Conservation (phyloP, 1,140 invertebrate genomes). For the Trypoxylus dichotomus region DNA sequence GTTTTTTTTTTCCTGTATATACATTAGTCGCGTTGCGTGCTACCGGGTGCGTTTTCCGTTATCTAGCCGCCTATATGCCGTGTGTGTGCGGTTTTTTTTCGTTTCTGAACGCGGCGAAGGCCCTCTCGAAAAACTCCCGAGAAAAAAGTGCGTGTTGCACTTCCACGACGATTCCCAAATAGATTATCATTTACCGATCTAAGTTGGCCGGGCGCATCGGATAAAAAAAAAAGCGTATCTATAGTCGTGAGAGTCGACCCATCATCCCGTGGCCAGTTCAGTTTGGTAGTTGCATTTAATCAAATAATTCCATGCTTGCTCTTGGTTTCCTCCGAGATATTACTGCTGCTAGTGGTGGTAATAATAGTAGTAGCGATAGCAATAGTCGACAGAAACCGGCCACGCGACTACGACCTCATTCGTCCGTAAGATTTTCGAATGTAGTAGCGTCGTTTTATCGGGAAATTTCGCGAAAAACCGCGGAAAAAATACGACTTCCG, state of each 20-base stretch:
- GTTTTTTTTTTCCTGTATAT: no score
- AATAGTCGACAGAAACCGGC: background rate
- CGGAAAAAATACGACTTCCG: background rate
- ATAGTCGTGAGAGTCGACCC: no score
- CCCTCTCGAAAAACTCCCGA: background rate
- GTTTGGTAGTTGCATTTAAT: conserved; percentile 1
- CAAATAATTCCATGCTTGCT: conserved; percentile 4
- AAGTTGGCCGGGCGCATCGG: background rate
- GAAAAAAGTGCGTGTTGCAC: background rate
- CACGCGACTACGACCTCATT: background rate
- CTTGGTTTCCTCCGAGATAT: background rate
- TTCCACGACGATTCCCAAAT: background rate
- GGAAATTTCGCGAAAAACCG: conserved; percentile 3
- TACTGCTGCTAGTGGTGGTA: background rate
- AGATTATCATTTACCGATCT: no score
- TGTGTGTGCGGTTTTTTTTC: conserved; percentile 35
- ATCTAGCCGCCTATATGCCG: conserved; percentile 4
- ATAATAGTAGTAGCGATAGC: background rate
- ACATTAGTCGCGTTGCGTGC: no score
- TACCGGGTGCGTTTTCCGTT: no score
- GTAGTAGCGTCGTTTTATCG: background rate
- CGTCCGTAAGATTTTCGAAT: background rate
- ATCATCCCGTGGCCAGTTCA: background rate
- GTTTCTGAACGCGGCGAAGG: background rate
- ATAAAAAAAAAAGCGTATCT: background rate